Evolutionary conservation across 2,797 vertebrate species (phyloP).

Genomic region (Microtus obscurus): DNA sequence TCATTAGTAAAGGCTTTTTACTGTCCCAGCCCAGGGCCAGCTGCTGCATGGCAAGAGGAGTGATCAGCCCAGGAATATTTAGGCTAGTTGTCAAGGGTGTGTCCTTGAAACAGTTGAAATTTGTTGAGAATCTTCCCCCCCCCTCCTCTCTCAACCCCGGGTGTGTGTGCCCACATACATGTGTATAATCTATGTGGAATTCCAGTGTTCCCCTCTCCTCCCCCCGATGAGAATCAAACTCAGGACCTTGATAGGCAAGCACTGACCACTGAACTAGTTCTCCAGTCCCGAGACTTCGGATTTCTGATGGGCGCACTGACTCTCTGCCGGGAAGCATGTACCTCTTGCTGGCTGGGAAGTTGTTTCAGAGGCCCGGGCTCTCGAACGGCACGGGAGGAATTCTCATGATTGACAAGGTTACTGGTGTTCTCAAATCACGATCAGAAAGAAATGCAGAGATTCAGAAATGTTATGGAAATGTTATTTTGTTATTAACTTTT

Average conservation of each 20-base stretch:
- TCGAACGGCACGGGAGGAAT: neutral
- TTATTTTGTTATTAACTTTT: too few relatives aligned
- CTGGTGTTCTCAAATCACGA: neutral
- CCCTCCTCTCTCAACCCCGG: too few relatives aligned
- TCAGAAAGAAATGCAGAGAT: constrained; percentile 19
- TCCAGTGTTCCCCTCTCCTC: too few relatives aligned
- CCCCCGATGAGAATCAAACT: neutral
- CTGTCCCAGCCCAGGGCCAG: too few relatives aligned
- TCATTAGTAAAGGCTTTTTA: too few relatives aligned
- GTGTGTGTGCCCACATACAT: too few relatives aligned
- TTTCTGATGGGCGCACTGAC: constrained; percentile 5
- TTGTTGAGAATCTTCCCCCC: too few relatives aligned
- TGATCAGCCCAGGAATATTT: too few relatives aligned
- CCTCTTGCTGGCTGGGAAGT: neutral
- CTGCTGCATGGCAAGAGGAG: too few relatives aligned
- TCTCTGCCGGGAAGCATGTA: neutral
- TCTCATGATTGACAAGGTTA: constrained; percentile 11
- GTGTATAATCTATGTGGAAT: too few relatives aligned
- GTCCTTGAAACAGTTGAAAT: too few relatives aligned
- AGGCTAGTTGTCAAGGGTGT: too few relatives aligned
- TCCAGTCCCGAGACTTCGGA: neutral
- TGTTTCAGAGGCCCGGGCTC: neutral
- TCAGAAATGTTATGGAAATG: constrained; percentile 51
- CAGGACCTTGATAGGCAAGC: neutral
- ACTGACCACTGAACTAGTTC: neutral